Percentiles rank a stretch among this genome's conserved stretches.
phyloP scores from a whole-genome alignment of 2,113 vertebrate genomes.

The Scatophagus argus region DNA sequence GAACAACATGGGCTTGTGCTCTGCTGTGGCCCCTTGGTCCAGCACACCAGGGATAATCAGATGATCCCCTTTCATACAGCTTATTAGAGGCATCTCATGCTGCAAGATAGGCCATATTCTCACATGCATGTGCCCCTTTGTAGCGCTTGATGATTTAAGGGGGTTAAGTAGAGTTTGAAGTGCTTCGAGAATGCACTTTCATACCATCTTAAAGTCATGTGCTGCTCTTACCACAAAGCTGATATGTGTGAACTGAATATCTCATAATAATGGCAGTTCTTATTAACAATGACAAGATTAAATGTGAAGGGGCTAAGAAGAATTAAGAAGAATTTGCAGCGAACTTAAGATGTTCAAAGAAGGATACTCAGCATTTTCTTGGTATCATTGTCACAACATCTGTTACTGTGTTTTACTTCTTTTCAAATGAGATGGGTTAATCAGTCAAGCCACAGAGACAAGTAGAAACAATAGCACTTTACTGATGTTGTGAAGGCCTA shows the following conservation, averaged over 20 bases:
- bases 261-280: constrained; percentile 56
- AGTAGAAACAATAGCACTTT: constrained; percentile 58
- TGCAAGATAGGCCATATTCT: constrained; percentile 74
- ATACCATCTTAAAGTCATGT: constrained; percentile 71
- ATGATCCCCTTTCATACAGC: constrained; percentile 83
- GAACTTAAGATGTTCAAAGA: constrained; percentile 68
- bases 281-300: constrained; percentile 82
- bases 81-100: constrained; percentile 81
- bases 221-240: constrained; percentile 56
- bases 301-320: constrained; percentile 72
- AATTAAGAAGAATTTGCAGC: constrained; percentile 73
- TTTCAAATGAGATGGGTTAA: constrained; percentile 58
- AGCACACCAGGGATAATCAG: constrained; percentile 79
- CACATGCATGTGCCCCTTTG: constrained; percentile 72
- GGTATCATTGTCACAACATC: constrained; percentile 70
- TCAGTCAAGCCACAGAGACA: constrained; percentile 59
- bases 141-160: constrained; percentile 69
- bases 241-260: constrained; percentile 51
- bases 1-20: constrained; percentile 75
- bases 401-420: constrained; percentile 58
- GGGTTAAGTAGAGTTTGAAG: constrained; percentile 78
- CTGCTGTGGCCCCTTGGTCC: constrained; percentile 72
- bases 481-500: constrained; percentile 58
- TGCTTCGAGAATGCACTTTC: constrained; percentile 57
- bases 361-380: constrained; percentile 64